phyloP scores from a whole-genome alignment of 2,888 invertebrate species.

The Melanophora roralis region DNA sequence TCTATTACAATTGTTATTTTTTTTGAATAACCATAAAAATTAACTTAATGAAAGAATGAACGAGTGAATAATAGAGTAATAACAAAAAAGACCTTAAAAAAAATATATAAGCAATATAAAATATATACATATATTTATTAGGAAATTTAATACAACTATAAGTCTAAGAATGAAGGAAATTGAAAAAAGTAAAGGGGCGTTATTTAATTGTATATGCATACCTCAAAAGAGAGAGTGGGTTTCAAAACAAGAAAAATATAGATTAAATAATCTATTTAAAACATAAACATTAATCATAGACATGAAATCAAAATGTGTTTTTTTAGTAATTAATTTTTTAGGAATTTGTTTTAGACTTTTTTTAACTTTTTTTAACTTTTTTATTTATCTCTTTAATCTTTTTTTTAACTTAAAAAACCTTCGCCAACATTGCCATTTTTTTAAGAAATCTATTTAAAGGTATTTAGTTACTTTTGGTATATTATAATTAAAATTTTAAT shows the following conservation, averaged over 20 bases:
- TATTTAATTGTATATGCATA: slow-evolving; percentile 17
- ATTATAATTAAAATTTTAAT: too few relatives aligned
- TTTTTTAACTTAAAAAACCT: too few relatives aligned
- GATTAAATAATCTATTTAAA: slow-evolving; percentile 15
- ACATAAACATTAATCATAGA: neutral
- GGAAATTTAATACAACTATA: slow-evolving; percentile 41
- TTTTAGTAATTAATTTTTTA: slow-evolving; percentile 11
- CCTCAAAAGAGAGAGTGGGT: slow-evolving; percentile 38
- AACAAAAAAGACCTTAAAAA: neutral
- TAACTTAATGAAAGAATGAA: neutral
- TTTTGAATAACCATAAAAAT: neutral
- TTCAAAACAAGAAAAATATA: slow-evolving; percentile 35
- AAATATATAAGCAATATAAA: slow-evolving; percentile 52
- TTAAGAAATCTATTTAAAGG: too few relatives aligned
- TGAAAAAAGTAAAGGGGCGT: neutral
- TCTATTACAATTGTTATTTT: neutral
- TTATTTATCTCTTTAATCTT: too few relatives aligned
- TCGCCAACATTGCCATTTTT: too few relatives aligned
- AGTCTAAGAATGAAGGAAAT: slow-evolving; percentile 19
- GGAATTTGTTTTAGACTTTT: neutral
- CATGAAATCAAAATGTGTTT: slow-evolving; percentile 47
- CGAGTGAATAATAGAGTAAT: slow-evolving; percentile 16
- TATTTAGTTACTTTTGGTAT: too few relatives aligned
- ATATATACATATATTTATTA: slow-evolving; percentile 45
- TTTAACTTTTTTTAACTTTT: neutral